A percentile compares a stretch with the other conserved stretches of the same genome.
Conservation (phyloP, 1,140 invertebrate genomes). For the Pectinophora gossypiella region DNA sequence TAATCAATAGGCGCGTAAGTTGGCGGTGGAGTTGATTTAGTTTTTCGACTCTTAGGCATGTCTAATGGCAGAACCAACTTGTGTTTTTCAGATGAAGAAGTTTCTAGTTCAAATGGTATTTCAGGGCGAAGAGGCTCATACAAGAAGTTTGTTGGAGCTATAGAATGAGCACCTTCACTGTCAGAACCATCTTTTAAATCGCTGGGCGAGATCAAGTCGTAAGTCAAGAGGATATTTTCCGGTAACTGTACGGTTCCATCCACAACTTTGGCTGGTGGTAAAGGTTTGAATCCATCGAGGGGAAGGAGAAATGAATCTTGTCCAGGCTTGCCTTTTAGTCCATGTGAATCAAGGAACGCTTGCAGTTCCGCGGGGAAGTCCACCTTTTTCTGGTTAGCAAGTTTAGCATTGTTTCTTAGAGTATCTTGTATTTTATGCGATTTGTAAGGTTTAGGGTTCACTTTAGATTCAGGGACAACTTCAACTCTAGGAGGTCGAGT, state of each 20-base stretch:
- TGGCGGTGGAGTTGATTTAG: slow-evolving; percentile 32
- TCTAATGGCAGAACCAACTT: slow-evolving; percentile 47
- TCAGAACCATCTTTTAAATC: slow-evolving; percentile 15
- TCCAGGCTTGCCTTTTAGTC: slow-evolving; percentile 48
- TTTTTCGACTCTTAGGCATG: slow-evolving; percentile 47
- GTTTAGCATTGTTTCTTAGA: slow-evolving; percentile 30
- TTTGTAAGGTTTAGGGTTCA: slow-evolving; percentile 53
- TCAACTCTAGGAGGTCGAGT: slow-evolving; percentile 57
- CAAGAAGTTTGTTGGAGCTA: slow-evolving; percentile 41
- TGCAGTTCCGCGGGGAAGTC: slow-evolving; percentile 55
- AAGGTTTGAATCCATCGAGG: slow-evolving; percentile 60
- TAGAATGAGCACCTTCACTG: slow-evolving; percentile 10
- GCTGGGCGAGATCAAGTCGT: slow-evolving; percentile 50
- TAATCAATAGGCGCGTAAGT: slow-evolving; percentile 61
- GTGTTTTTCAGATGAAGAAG: slow-evolving; percentile 50
- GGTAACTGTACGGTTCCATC: slow-evolving; percentile 58
- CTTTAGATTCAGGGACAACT: slow-evolving; percentile 50
- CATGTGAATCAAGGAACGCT: slow-evolving; percentile 58
- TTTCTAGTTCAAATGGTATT: slow-evolving; percentile 55
- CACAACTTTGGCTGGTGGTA: slow-evolving; percentile 55
- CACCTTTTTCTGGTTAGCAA: slow-evolving; percentile 30
- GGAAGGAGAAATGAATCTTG: slow-evolving; percentile 59
- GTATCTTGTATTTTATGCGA: slow-evolving; percentile 29
- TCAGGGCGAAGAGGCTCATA: slow-evolving; percentile 54
- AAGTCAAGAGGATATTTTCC: slow-evolving; percentile 60